Conservation (phyloP, 2,113 vertebrate genomes). For the Pelusios castaneus region DNA sequence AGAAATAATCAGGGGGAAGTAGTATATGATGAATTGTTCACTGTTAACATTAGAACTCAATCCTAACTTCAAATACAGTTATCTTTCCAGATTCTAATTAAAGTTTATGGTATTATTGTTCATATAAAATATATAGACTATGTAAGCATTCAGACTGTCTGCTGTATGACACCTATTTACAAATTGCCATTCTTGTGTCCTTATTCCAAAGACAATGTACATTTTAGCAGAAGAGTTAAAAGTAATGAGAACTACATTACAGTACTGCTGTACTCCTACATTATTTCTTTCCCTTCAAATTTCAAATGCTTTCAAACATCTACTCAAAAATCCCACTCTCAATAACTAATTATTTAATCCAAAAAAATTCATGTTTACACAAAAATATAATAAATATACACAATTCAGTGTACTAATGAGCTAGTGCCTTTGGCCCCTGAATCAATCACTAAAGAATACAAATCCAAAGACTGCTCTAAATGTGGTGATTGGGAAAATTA, state of each 20-base stretch:
- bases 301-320: not conserved
- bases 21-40: not conserved
- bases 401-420: slow-evolving; percentile 32
- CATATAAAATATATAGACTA: not conserved
- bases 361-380: slow-evolving; percentile 18
- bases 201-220: not conserved
- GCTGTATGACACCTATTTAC: not conserved
- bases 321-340: not conserved
- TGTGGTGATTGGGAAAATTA: slow-evolving; percentile 55
- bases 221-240: not conserved
- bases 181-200: not conserved
- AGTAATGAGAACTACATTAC: not conserved
- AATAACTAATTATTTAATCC: slow-evolving; percentile 9
- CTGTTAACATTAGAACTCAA: not conserved
- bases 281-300: not conserved
- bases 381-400: slow-evolving; percentile 41
- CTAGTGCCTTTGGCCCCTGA: slow-evolving; percentile 1
- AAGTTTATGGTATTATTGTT: not conserved
- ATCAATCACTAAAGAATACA: slow-evolving; percentile 49
- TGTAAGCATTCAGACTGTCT: not conserved
- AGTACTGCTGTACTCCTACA: not conserved
- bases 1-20: not conserved
- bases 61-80: not conserved
- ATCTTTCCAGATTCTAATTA: not conserved
- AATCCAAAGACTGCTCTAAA: slow-evolving; percentile 31